Base-by-base conservation (phyloP, 2,888 invertebrate species). In the Andrena fulva region DNA sequence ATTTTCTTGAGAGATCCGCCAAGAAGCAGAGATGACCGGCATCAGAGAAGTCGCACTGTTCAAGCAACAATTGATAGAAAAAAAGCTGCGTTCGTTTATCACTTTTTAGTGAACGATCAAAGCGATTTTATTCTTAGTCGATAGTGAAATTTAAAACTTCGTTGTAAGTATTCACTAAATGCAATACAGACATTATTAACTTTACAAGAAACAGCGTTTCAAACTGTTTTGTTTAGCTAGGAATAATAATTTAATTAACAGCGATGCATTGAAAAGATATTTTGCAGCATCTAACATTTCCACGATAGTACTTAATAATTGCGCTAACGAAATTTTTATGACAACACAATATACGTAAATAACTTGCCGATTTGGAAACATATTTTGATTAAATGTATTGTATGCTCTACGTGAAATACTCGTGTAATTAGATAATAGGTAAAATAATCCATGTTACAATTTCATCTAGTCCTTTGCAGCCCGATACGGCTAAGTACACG, bases 61-160 rank as follows among this genome's bases (percentile, higher is more conserved):
- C 96, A 95, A 90, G 96, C 96, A 91, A 95, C 95, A 56, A 95
- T 96, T 82, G 96, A 96, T 85, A 95, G 96, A 87, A 96, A 96
- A 91, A 96, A 96, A 92, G 95, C 95, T 4, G 95, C 95, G 89
- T 98, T 98, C 94, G 96, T 98, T 62, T 97, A 97, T 92, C 97
- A 97, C 93, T 98, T 97, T 93, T 94, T 98, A 84, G 95, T 97
- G 62, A 97, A 97, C 93, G 97, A 97, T 93, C 96, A 96, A 86
- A 96, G 96, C 92, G 96, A 96, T 92, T 95, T 96, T 91, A 91
- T 87, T 67, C 94, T 95, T 89, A 94, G 95, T 84, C 95, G 94
- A 94, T 95, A 95, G 80, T 81, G 66, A n/a, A 20, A 56, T 72
- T 63, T 3, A 62, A 59, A 64, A 67, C 12, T 62, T 64, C 16